Base-by-base conservation (phyloP, 2,888 invertebrate species). In the Polyommatus iphigenia region DNA sequence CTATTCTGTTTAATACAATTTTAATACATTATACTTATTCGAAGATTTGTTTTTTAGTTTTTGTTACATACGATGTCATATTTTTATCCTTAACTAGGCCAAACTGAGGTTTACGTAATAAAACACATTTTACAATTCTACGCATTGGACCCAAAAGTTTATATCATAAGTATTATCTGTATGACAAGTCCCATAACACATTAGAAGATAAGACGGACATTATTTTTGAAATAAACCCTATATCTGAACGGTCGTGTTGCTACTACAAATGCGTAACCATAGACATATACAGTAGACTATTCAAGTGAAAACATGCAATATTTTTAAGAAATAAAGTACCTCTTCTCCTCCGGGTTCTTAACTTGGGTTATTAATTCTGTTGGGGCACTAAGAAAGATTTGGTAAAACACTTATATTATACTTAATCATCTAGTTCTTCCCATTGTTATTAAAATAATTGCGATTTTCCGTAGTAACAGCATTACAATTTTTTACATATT, bases 221-320 rank as follows among this genome's bases (percentile, higher is more conserved):
- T 85, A 80, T 84, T 84, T 84, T 86, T 86, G 85, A 88, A 89
- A 90, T 90, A 90, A 91, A 91, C 90, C 85, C 86, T 88, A 83
- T 87, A 84, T 84, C 83, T 84, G 82, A 83, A 85, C 86, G 88
- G 88, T 86, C 88, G 87, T 85, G 88, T 86, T 84, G 87, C 87
- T 87, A 87, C 89, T 90, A 91, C 90, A 90, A 92, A 91, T 88
- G 90, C 90, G 90, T 92, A 91, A 3, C 29, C 72, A 41, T 8
- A 20, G 76, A 77, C 29, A 67, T 67, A 32, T 67, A 3, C 0
- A 32, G 6, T 15, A 15, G 67, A 67, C 0, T 15, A 67, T 32
- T 13, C 67, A 15, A 4, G 6, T 32, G 18, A 3, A 4, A 32
- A 29, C 15, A 5, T 10, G 3, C 10, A 24, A 18, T 46, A 54